A percentile compares a stretch with the other conserved stretches of the same genome.
These are phyloP conservation scores for Barnardius zonarius DNA, from an alignment of 2,113 vertebrate species.

Conservation along the genomic window DNA sequence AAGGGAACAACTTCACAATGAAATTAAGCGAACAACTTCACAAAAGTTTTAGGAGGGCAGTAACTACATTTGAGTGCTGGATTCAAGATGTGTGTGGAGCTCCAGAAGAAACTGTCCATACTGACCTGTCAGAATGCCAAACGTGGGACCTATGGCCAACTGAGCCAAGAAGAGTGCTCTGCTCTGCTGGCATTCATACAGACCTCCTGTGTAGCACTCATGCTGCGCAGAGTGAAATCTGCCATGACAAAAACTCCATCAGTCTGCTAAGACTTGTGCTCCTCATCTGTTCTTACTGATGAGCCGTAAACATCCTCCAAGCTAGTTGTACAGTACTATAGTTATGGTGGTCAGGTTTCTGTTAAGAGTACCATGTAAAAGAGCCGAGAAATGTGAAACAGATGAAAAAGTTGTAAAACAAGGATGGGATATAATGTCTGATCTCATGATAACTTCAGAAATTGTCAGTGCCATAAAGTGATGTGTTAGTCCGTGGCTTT, in stretches of 20 bases:
- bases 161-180: neutral
- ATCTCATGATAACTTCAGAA: conserved; percentile 35
- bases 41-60: neutral
- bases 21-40: neutral
- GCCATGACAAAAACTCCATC: neutral
- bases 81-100: neutral
- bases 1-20: neutral
- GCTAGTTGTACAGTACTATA: neutral
- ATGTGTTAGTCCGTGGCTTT: neutral
- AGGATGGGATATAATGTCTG: neutral
- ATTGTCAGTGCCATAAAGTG: neutral
- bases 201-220: neutral
- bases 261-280: neutral
- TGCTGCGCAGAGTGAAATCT: neutral
- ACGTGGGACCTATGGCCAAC: rapidly evolving
- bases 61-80: neutral
- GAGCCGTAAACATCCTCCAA: neutral
- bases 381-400: conserved; percentile 31
- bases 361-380: neutral
- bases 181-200: neutral
- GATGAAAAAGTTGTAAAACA: conserved; percentile 17
- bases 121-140: neutral
- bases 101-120: neutral
- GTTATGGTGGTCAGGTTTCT: conserved; percentile 7
- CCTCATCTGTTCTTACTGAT: neutral